Base-by-base conservation (phyloP, 1,140 invertebrate genomes). In the Macrocentrus cingulum region DNA sequence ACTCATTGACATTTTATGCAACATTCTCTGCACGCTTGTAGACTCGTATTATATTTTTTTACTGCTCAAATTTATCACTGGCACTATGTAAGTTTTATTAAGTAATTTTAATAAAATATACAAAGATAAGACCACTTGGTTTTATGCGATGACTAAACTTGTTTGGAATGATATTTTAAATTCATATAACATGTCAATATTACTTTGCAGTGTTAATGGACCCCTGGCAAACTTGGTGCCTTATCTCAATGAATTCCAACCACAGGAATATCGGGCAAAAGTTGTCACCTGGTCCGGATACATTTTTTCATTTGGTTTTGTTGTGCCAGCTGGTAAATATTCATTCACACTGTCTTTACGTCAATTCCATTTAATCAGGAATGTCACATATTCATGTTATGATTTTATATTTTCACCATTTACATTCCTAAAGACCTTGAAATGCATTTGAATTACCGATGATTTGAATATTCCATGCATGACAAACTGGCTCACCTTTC, bases 41-140 rank as follows among this genome's bases (percentile, higher is more conserved):
- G 81, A 82, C 20, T 76, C 74, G 9, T 86, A 81, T 64, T 76
- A 80, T 59, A 59, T 81, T 4, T 84, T 85, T 56, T 63, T 85
- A 9, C 34, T 83, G 0, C 70, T 84, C 20, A 80, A 84, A 64
- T 81, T 86, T 46, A 62, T 84, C 58, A 84, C 78, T 65, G 84
- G 85, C 7, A 68, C 84, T 32, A 77, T 84, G 84, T 86, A 66
- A 82, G 80, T 82, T 2, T 20, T 18, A 36, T n/a, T 5, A 19
- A 45, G n/a, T n/a, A n/a, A n/a, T n/a, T n/a, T n/a, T n/a, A n/a
- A n/a, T n/a, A n/a, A n/a, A n/a, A n/a, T n/a, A n/a, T n/a, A n/a
- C n/a, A n/a, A n/a, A n/a, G n/a, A n/a, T n/a, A n/a, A n/a, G n/a
- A n/a, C n/a, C n/a, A n/a, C n/a, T n/a, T n/a, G n/a, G n/a, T n/a